Evolutionary conservation across 2,888 invertebrate genomes (phyloP).

Genomic region (Carabus problematicus): DNA sequence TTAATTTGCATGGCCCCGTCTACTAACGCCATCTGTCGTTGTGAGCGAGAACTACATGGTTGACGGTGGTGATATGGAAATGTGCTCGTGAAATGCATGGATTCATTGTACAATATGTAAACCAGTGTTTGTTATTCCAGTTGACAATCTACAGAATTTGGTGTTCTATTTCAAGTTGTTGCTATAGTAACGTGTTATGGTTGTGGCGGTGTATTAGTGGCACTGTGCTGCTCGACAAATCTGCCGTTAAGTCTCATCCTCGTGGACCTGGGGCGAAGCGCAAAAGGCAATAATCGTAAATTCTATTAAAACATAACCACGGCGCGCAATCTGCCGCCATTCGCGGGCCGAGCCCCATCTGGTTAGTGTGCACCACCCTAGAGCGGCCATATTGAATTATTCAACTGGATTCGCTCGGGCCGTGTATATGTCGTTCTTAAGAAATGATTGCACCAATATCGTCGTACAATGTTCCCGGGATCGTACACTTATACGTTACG

Average conservation of each 20-base stretch:
- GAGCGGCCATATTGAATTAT: constrained; percentile 61
- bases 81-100: no score
- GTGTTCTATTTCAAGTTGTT: no score
- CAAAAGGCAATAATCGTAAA: constrained; percentile 60
- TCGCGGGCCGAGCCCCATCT: constrained; percentile 43
- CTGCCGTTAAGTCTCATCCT: constrained; percentile 30
- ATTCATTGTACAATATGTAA: no score
- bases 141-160: no score
- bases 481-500: background rate
- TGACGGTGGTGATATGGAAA: no score
- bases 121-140: no score
- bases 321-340: constrained; percentile 62
- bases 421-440: constrained; percentile 53
- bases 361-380: background rate
- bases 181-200: no score
- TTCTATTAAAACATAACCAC: constrained; percentile 64
- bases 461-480: no score
- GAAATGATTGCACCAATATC: constrained; percentile 53
- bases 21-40: no score
- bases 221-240: constrained; percentile 6
- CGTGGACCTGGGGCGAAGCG: constrained; percentile 4
- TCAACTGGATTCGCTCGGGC: constrained; percentile 61
- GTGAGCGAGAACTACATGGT: no score
- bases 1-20: no score
- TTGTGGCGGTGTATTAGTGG: no score